phyloP scores from a whole-genome alignment of 2,888 invertebrate species.

The Idaea biselata region DNA sequence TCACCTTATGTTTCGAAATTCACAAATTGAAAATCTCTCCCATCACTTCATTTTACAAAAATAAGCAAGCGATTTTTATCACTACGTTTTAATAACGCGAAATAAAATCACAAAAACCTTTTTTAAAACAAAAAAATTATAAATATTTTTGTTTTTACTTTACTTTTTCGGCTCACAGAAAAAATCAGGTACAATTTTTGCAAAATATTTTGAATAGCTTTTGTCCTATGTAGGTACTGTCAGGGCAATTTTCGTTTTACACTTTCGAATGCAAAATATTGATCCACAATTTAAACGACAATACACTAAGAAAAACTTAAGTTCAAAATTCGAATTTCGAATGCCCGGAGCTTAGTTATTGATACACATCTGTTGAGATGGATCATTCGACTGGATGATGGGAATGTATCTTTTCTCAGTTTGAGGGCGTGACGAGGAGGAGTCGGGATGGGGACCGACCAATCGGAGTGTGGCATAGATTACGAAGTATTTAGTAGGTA shows the following conservation, averaged over 20 bases:
- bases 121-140: too few relatives aligned
- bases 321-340: not conserved
- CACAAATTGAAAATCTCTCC: too few relatives aligned
- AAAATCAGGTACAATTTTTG: too few relatives aligned
- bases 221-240: not conserved
- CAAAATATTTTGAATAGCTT: too few relatives aligned
- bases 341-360: not conserved
- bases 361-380: not conserved
- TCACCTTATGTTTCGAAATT: too few relatives aligned
- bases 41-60: too few relatives aligned
- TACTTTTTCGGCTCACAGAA: too few relatives aligned
- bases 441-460: not conserved
- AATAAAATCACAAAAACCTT: too few relatives aligned
- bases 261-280: not conserved
- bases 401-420: not conserved
- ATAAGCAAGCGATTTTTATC: too few relatives aligned
- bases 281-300: not conserved
- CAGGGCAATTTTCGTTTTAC: not conserved
- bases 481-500: not conserved
- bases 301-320: too few relatives aligned
- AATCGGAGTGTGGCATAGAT: not conserved
- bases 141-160: too few relatives aligned
- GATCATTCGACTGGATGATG: not conserved
- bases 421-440: not conserved
- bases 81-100: too few relatives aligned